phyloP scores from a whole-genome alignment of 64 coral and sea anemone genomes.

The Porites australiensis region DNA sequence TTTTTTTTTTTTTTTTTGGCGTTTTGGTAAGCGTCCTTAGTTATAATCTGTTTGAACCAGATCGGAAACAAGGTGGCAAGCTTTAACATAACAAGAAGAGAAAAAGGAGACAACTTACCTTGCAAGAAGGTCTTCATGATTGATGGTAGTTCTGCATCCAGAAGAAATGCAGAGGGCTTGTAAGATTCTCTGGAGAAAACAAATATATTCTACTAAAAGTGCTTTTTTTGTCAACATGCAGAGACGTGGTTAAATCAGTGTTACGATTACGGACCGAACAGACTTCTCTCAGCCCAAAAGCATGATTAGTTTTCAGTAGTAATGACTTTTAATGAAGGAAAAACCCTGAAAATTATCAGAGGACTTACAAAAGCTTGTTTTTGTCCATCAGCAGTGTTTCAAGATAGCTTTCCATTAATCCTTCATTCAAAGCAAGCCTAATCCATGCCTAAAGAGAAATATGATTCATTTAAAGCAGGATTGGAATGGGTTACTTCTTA shows the following conservation, averaged over 20 bases:
- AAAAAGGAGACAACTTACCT: slow-evolving; percentile 51
- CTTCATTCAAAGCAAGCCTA: slow-evolving; percentile 94
- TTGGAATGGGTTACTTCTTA: no score
- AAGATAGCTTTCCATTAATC: slow-evolving; percentile 97
- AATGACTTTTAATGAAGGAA: no score
- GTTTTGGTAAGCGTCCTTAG: no score
- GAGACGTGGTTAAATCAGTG: no score
- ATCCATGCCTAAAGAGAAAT: slow-evolving; percentile 84
- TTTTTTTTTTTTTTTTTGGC: no score
- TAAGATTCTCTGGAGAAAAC: slow-evolving; percentile 67
- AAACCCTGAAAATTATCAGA: no score
- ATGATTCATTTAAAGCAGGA: background rate
- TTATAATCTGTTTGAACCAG: no score
- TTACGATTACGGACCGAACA: no score
- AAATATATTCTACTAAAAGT: background rate
- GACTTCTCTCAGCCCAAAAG: no score
- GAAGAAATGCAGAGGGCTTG: slow-evolving; percentile 76
- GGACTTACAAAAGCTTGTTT: slow-evolving; percentile 83
- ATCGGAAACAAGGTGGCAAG: no score
- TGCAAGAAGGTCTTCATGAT: slow-evolving; percentile 93
- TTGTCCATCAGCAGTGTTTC: slow-evolving; percentile 90
- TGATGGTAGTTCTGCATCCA: slow-evolving; percentile 83
- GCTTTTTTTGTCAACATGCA: no score
- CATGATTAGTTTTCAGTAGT: no score
- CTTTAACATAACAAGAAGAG: background rate